phyloP scores from a whole-genome alignment of 2,888 invertebrate genomes.

The Drosophila paramelanica region DNA sequence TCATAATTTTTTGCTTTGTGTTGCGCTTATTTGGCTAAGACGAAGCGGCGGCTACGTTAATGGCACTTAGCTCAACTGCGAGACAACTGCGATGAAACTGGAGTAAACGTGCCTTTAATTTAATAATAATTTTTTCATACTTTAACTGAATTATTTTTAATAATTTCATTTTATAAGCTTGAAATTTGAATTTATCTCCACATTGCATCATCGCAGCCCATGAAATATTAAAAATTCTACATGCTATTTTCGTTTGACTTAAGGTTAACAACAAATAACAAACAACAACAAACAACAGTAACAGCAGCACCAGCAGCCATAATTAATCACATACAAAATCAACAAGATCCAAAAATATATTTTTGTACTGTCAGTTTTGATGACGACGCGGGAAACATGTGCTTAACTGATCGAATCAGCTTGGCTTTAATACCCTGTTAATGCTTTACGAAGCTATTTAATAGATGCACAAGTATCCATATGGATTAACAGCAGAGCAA shows the following conservation, averaged over 20 bases:
- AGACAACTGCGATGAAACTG: constrained; percentile 64
- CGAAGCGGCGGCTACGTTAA: constrained; percentile 57
- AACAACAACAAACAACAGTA: constrained; percentile 39
- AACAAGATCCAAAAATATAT: constrained; percentile 59
- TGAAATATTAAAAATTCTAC: constrained; percentile 74
- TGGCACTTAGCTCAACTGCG: constrained; percentile 71
- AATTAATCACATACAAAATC: constrained; percentile 64
- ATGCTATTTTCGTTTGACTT: constrained; percentile 72
- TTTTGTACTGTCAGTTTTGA: constrained; percentile 44
- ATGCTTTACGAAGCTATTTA: background rate
- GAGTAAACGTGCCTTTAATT: constrained; percentile 78
- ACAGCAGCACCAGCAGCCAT: constrained; percentile 33
- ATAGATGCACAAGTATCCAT: too few species aligned
- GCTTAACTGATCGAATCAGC: constrained; percentile 20
- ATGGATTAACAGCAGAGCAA: background rate
- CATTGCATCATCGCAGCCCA: constrained; percentile 72
- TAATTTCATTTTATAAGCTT: constrained; percentile 70
- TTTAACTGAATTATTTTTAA: constrained; percentile 62
- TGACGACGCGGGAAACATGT: constrained; percentile 51
- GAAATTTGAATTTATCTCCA: constrained; percentile 42
- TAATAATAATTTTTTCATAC: constrained; percentile 20
- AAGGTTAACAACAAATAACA: constrained; percentile 74
- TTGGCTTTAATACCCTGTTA: constrained; percentile 24
- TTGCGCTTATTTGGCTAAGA: constrained; percentile 48
- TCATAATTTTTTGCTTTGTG: constrained; percentile 61